phyloP scores from a whole-genome alignment of 2,888 invertebrate species.

The Ophion obscuratus region DNA sequence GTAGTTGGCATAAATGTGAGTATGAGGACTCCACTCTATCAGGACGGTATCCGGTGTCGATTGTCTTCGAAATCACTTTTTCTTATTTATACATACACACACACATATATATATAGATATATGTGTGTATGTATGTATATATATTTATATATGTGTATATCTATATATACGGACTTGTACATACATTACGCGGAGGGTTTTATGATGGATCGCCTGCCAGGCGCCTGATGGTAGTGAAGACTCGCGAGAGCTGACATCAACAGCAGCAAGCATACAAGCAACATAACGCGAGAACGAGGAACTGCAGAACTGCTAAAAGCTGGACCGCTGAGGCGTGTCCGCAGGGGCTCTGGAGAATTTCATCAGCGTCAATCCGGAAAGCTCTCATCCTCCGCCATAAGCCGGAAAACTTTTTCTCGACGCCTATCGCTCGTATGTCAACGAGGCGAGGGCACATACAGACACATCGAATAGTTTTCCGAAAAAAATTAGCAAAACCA shows the following conservation, averaged over 20 bases:
- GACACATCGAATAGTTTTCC: not conserved
- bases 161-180: not conserved
- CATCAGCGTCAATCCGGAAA: slow-evolving; percentile 43
- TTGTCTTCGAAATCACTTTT: not conserved
- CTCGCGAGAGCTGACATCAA: slow-evolving; percentile 41
- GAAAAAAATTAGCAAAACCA: not conserved
- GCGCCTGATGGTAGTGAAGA: slow-evolving; percentile 53
- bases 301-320: slow-evolving; percentile 47
- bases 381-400: slow-evolving; percentile 36
- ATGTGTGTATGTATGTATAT: slow-evolving; percentile 9
- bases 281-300: slow-evolving; percentile 29
- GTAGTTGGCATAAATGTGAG: not conserved
- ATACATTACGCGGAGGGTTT: slow-evolving; percentile 40
- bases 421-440: not conserved
- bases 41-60: not conserved
- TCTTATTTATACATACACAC: not conserved
- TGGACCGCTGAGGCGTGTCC: slow-evolving; percentile 22
- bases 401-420: slow-evolving; percentile 44
- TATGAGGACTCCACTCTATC: not conserved
- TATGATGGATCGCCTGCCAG: slow-evolving; percentile 64
- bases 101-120: not conserved
- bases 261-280: slow-evolving; percentile 31
- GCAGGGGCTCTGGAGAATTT: slow-evolving; percentile 40
- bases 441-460: not conserved
- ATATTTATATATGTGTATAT: not conserved